A percentile compares a stretch with the other conserved stretches of the same genome.
phyloP scores from a whole-genome alignment of 2,113 vertebrate species.

The Ceyx melanurus region DNA sequence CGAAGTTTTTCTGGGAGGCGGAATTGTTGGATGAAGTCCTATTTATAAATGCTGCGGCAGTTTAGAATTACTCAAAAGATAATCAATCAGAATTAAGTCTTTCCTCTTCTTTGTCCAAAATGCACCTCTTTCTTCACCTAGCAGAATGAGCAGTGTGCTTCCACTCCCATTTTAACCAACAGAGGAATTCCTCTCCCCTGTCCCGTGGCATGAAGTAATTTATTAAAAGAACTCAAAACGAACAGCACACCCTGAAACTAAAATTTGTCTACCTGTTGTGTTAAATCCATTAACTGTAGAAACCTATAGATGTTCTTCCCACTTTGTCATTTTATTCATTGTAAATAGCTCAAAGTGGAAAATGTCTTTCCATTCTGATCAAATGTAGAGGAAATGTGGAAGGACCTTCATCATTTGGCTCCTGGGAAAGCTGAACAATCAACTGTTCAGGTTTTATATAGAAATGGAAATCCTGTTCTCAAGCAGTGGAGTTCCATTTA shows the following conservation, averaged over 20 bases:
- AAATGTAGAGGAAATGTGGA: neutral
- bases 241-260: neutral
- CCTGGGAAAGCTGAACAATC: neutral
- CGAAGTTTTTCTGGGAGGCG: neutral
- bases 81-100: constrained; percentile 16
- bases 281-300: neutral
- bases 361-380: neutral
- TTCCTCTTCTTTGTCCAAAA: neutral
- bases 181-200: neutral
- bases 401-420: neutral
- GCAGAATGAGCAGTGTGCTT: neutral
- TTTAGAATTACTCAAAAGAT: constrained; percentile 18
- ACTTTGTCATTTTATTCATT: neutral
- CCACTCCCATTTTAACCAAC: neutral
- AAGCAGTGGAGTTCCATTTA: neutral
- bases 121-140: neutral
- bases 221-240: neutral
- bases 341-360: neutral
- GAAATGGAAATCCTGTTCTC: neutral
- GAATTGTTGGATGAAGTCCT: constrained; percentile 19
- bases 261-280: neutral
- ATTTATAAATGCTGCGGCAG: constrained; percentile 10
- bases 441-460: neutral
- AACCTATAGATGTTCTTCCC: neutral
- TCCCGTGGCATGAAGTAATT: neutral